These are phyloP conservation scores for Sphenopsis melanotis DNA, from an alignment of 2,797 vertebrate genomes.

Conservation along the genomic window DNA sequence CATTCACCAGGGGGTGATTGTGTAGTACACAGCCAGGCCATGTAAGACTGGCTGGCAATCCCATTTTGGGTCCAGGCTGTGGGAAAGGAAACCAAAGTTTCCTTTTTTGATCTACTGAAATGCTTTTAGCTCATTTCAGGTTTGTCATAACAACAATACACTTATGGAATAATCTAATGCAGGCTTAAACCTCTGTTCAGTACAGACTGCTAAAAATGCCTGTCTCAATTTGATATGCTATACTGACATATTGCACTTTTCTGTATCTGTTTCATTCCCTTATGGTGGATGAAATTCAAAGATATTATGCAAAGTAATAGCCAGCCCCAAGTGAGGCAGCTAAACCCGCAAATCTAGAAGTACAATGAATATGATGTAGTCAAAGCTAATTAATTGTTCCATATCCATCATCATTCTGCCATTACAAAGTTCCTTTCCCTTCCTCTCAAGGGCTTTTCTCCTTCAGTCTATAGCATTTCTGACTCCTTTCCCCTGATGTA, in stretches of 20 bases:
- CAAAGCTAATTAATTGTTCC: conserved; percentile 41
- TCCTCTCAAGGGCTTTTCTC: conserved; percentile 16
- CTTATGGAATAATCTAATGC: conserved; percentile 32
- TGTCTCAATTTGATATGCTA: conserved; percentile 55
- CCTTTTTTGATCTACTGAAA: conserved; percentile 18
- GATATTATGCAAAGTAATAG: conserved; percentile 23
- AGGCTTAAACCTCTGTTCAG: neutral
- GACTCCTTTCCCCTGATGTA: neutral
- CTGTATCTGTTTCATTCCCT: conserved; percentile 48
- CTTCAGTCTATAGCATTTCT: neutral
- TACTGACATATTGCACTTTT: conserved; percentile 46
- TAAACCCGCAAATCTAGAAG: neutral
- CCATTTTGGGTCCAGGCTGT: neutral
- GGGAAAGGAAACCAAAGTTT: conserved; percentile 16
- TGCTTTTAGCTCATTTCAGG: conserved; percentile 62
- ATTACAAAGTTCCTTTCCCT: neutral
- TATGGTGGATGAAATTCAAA: conserved; percentile 39
- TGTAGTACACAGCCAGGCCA: neutral
- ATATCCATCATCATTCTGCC: conserved; percentile 42
- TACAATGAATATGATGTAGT: neutral
- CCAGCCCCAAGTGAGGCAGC: conserved; percentile 17
- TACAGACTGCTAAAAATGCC: conserved; percentile 44
- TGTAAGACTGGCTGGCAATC: neutral
- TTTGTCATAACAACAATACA: conserved; percentile 56
- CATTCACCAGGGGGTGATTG: neutral